phyloP scores from a whole-genome alignment of 2,797 vertebrate genomes.

The Melopsittacus undulatus region DNA sequence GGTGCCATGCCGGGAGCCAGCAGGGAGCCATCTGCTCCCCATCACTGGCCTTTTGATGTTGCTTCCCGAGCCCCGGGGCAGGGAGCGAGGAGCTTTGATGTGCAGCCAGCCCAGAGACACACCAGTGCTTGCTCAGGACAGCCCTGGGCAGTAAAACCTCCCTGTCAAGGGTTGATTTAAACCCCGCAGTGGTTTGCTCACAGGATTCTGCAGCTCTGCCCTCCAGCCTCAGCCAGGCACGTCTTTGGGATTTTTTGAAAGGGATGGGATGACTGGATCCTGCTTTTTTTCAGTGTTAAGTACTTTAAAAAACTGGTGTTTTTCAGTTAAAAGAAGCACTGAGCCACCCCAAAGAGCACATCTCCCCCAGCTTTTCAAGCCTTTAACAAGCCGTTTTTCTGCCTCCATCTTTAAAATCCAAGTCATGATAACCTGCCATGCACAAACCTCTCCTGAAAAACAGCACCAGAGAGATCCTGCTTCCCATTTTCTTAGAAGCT shows the following conservation, averaged over 20 bases:
- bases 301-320: fast-evolving
- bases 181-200: neutral
- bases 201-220: neutral
- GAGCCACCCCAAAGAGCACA: neutral
- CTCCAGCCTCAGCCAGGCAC: neutral
- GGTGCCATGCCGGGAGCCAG: neutral
- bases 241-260: neutral
- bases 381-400: neutral
- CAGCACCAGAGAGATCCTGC: neutral
- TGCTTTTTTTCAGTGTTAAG: neutral
- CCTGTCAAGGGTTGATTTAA: neutral
- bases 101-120: neutral
- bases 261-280: neutral
- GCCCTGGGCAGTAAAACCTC: neutral
- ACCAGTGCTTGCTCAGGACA: neutral
- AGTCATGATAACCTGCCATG: fast-evolving
- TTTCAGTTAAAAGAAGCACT: neutral
- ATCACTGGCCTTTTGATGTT: slow-evolving; percentile 16
- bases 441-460: neutral
- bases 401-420: fast-evolving
- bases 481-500: neutral
- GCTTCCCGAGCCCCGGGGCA: neutral
- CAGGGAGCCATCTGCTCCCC: slow-evolving; percentile 15
- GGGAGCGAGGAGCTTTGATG: slow-evolving; percentile 10
- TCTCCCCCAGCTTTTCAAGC: neutral